phyloP scores from a whole-genome alignment of 2,888 invertebrate species.

The Lissocephala sabroskyi region DNA sequence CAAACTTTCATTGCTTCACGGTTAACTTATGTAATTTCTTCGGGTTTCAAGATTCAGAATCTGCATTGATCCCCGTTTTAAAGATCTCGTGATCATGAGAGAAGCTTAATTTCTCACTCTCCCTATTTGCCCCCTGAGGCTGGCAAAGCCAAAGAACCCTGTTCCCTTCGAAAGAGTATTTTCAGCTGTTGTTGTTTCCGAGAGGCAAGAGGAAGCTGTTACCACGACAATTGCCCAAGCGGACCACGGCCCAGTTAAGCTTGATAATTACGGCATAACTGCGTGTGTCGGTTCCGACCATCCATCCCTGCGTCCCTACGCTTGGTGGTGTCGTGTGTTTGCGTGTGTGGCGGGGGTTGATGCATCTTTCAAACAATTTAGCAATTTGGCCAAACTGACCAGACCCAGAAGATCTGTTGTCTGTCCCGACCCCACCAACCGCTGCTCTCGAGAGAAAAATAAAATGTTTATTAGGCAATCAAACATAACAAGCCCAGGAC shows the following conservation, averaged over 20 bases:
- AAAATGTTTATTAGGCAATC: conserved; percentile 59
- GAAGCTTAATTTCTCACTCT: too few relatives aligned
- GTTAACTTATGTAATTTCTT: too few relatives aligned
- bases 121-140: too few relatives aligned
- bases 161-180: too few relatives aligned
- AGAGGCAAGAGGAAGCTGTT: background rate
- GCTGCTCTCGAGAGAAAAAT: conserved; percentile 17
- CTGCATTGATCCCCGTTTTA: too few relatives aligned
- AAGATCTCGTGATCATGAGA: too few relatives aligned
- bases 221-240: conserved; percentile 28
- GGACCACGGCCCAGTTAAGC: conserved; percentile 24
- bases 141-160: too few relatives aligned
- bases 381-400: conserved; percentile 42
- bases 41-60: too few relatives aligned
- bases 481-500: conserved; percentile 44
- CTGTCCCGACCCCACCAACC: too few relatives aligned
- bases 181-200: too few relatives aligned
- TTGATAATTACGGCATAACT: conserved; percentile 44
- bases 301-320: too few relatives aligned
- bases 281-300: conserved; percentile 17
- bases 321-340: conserved; percentile 3
- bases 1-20: too few relatives aligned
- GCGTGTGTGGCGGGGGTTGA: conserved; percentile 10
- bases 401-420: background rate
- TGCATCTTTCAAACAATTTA: conserved; percentile 63